Percentiles rank a stretch among this genome's conserved stretches.
Evolutionary conservation across 2,888 invertebrate genomes (phyloP).

Genomic region (Lepidocyrtoides sp.): DNA sequence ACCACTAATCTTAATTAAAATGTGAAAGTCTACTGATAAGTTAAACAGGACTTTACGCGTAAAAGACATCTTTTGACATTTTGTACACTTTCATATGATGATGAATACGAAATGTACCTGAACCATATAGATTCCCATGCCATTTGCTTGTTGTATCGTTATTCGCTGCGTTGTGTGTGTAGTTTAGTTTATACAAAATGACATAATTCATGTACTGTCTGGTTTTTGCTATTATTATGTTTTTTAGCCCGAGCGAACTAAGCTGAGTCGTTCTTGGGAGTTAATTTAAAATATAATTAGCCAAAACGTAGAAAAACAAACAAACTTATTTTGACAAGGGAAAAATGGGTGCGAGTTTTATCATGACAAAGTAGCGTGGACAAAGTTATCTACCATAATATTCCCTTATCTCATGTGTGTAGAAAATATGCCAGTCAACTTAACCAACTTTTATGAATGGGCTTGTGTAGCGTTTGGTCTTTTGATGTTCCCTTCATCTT

Average conservation of each 20-base stretch:
- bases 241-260: not conserved
- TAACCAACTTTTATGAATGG: not conserved
- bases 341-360: not conserved
- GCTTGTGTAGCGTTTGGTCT: not conserved
- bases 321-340: not conserved
- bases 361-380: not conserved
- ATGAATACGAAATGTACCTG: no score
- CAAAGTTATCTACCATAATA: no score
- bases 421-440: conserved; percentile 1
- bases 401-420: not conserved
- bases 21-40: no score
- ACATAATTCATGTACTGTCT: not conserved
- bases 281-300: not conserved
- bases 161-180: no score
- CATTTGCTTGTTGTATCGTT: no score
- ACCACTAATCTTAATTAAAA: no score
- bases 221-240: not conserved
- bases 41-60: no score
- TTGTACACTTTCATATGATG: no score
- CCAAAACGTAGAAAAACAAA: conserved; percentile 9
- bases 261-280: no score
- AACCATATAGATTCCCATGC: no score
- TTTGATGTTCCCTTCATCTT: not conserved
- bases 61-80: no score
- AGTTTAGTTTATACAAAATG: no score